Conservation (phyloP, 2,113 vertebrate species). For the Austrofundulus limnaeus region DNA sequence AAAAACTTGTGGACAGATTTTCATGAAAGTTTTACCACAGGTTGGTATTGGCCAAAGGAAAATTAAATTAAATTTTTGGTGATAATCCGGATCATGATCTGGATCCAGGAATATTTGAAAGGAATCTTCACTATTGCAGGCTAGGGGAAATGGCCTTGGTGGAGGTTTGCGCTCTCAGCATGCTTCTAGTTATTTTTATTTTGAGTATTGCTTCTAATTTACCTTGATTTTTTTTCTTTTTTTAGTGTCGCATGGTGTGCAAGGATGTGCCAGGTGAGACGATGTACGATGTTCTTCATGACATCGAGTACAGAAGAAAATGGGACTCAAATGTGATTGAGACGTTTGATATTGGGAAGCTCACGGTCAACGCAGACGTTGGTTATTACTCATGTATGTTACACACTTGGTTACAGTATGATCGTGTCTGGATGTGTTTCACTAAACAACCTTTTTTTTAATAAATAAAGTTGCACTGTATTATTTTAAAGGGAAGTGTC, state of each 20-base stretch:
- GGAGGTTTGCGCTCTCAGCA: too few species aligned
- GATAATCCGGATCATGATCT: too few species aligned
- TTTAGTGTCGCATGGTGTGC: conserved; percentile 91
- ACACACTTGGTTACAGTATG: background rate
- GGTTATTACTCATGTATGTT: conserved; percentile 92
- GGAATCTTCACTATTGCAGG: too few species aligned
- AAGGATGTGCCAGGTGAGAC: conserved; percentile 86
- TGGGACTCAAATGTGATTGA: conserved; percentile 97
- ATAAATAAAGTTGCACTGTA: conserved; percentile 1
- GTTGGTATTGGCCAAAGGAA: too few species aligned
- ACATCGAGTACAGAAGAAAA: conserved; percentile 90
- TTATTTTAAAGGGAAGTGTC: conserved; percentile 87
- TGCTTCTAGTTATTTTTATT: too few species aligned
- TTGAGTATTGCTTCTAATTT: background rate
- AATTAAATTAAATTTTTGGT: too few species aligned
- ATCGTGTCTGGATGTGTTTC: background rate
- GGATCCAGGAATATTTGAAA: too few species aligned
- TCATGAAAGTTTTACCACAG: too few species aligned
- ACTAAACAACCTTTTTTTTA: background rate
- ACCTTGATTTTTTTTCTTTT: background rate
- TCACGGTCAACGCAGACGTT: conserved; percentile 92
- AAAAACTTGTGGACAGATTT: too few species aligned
- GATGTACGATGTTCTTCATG: conserved; percentile 94
- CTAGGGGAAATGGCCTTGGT: too few species aligned
- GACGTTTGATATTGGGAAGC: conserved; percentile 94